These are phyloP conservation scores for Bos indicus DNA, from an alignment of 2,113 vertebrate genomes.

Conservation along the genomic window DNA sequence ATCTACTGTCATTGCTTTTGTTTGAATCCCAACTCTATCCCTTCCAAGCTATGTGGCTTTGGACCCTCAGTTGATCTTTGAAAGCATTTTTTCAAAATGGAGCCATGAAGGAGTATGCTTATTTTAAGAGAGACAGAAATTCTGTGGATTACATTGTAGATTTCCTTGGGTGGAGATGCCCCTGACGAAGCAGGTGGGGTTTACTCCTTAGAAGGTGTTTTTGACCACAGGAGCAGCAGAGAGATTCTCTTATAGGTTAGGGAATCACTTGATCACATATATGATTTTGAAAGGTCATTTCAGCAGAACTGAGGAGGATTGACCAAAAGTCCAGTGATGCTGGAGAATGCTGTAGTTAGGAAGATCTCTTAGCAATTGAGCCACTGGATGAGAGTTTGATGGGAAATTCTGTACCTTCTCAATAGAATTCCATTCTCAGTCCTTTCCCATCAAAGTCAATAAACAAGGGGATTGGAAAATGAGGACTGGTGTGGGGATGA, in stretches of 20 bases:
- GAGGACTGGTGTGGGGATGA: neutral
- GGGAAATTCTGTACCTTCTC: neutral
- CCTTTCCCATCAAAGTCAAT: neutral
- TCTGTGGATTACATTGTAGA: neutral
- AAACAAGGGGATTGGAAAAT: neutral
- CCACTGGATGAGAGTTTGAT: neutral
- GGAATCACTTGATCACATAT: neutral
- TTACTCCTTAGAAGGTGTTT: neutral
- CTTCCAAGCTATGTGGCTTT: neutral
- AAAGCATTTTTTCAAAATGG: neutral
- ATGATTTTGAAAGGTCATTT: neutral
- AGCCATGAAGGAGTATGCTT: neutral
- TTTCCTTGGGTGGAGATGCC: neutral
- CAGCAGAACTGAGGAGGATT: neutral
- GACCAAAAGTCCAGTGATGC: neutral
- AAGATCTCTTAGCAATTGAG: neutral
- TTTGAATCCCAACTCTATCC: neutral
- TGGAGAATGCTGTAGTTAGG: neutral
- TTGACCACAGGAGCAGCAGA: neutral
- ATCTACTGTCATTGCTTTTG: neutral
- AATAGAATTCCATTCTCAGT: neutral
- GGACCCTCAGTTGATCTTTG: neutral
- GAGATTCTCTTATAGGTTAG: neutral
- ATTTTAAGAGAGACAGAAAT: neutral
- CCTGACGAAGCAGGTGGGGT: neutral